phyloP scores from a whole-genome alignment of 35 echinoderm and acorn worm genomes.

The Nesometra sesokonis region DNA sequence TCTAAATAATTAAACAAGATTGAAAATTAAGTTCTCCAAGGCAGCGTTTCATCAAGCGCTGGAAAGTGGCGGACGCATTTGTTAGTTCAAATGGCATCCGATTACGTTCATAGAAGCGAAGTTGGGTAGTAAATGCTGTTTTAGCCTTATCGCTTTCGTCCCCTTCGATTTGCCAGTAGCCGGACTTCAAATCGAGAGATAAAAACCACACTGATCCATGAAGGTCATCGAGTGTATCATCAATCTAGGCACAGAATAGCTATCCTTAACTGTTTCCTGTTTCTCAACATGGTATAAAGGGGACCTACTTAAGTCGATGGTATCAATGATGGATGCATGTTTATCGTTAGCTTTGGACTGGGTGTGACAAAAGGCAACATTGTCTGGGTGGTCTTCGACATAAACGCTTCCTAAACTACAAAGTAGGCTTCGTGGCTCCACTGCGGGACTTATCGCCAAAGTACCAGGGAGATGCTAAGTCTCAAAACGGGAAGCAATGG shows the following conservation, averaged over 20 bases:
- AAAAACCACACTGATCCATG: constrained; percentile 36
- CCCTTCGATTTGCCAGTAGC: constrained; percentile 47
- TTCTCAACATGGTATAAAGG: too few relatives aligned
- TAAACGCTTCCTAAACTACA: too few relatives aligned
- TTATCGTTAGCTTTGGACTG: too few relatives aligned
- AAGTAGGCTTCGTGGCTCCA: too few relatives aligned
- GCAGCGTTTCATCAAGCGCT: constrained; percentile 4
- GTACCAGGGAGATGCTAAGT: too few relatives aligned
- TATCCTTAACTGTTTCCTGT: constrained; percentile 45
- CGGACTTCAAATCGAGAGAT: constrained; percentile 34
- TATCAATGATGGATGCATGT: too few relatives aligned
- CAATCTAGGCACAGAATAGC: constrained; percentile 39
- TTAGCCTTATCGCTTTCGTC: constrained; percentile 34
- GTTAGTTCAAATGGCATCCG: constrained; percentile 35
- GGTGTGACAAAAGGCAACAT: too few relatives aligned
- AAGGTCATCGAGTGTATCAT: constrained; percentile 31
- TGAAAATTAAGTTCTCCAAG: not conserved
- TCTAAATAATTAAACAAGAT: not conserved
- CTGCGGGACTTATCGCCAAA: too few relatives aligned
- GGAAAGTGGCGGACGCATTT: constrained; percentile 53
- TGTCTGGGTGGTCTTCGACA: too few relatives aligned
- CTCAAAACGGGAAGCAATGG: too few relatives aligned
- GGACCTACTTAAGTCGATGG: too few relatives aligned
- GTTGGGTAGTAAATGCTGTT: constrained; percentile 22
- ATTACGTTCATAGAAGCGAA: constrained; percentile 14